Base-by-base conservation (phyloP, 2,113 vertebrate species). In the Agapornis roseicollis region DNA sequence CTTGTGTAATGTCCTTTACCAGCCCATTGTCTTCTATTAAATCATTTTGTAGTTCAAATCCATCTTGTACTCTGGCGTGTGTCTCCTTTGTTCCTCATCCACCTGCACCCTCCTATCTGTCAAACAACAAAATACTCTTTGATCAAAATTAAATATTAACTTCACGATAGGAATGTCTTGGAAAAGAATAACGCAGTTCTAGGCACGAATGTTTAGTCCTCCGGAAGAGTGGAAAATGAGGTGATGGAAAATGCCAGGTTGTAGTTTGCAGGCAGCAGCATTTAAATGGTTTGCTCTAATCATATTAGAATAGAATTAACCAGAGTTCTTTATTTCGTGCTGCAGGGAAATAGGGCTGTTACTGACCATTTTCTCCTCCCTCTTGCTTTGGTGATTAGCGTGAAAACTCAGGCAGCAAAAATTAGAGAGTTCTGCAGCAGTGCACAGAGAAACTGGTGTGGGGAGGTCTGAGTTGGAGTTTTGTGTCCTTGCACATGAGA, bases 401-500 rank as follows among this genome's bases (percentile, higher is more conserved):
- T 90, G 93, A 86, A 93, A 83, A 94, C 80, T 83, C 46, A 10
- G 53, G 73, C 89, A 95, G 91, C 68, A 94, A n/a, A 93, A 91
- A 87, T 90, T 27, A 42, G 27, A 0, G 46, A 92, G 71, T 80
- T 94, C 37, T 95, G 89, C 69, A 86, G 91, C 61, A 79, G 46
- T 23, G 52, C 69, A 53, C 1, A 0, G 91, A 80, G 80, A 71
- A 79, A 55, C 58, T 83, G 70, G 78, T 93, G 88, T 96, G 86
- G 82, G 89, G 74, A 90, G 44, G 39, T 93, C 85, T 66, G 96
- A 94, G 89, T 88, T 97, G 95, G 90, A 97, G 95, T 94, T 96
- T 88, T 96, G 95, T 97, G 93, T 93, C 96, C 71, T 96, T 97
- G 97, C 95, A 96, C 63, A 89, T 90, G 97, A 98, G 97, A 96